phyloP scores from a whole-genome alignment of 2,797 vertebrate species.

The Emys orbicularis region DNA sequence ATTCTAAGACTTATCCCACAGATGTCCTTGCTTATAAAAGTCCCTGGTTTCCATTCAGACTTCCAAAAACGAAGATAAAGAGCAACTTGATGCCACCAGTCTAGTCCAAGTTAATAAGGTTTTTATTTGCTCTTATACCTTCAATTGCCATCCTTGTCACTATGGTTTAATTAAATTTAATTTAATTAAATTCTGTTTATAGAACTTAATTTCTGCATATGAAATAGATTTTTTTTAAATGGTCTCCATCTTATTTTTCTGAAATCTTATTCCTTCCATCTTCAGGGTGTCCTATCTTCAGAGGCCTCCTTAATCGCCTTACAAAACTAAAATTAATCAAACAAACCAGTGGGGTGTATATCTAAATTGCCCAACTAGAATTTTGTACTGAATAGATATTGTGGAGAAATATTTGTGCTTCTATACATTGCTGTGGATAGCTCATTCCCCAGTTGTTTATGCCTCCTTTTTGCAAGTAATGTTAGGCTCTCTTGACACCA shows the following conservation, averaged over 20 bases:
- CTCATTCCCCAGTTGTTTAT: neutral
- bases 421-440: neutral
- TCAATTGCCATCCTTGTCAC: neutral
- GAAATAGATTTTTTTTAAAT: neutral
- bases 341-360: neutral
- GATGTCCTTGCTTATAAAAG: neutral
- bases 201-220: neutral
- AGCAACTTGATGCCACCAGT: neutral
- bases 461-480: neutral
- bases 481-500: neutral
- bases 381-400: neutral
- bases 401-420: neutral
- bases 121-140: neutral
- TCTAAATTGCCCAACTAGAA: neutral
- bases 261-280: neutral
- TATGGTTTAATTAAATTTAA: neutral
- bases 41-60: neutral
- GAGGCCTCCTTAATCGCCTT: neutral
- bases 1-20: neutral
- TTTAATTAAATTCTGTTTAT: neutral
- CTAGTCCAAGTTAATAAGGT: neutral
- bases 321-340: neutral
- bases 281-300: neutral
- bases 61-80: neutral
- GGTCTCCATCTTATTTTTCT: neutral